Percentiles rank a stretch among this genome's conserved stretches.
Conservation (phyloP, 2,113 vertebrate genomes). For the Cyrtonyx montezumae region DNA sequence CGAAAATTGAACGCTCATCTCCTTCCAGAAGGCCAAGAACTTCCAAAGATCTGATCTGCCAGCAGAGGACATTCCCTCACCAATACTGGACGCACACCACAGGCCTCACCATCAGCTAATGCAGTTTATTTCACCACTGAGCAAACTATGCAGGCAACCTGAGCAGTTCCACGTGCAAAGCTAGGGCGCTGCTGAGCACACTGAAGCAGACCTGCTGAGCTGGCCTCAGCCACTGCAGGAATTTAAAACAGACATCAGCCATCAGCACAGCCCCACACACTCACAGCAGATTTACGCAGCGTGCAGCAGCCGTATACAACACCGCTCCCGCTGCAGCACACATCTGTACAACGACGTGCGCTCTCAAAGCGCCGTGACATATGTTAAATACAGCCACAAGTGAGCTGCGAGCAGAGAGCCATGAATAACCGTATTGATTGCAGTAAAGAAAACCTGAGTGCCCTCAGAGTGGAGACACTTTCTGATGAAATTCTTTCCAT, state of each 20-base stretch:
- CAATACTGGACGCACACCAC: rapidly evolving
- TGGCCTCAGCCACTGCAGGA: background rate
- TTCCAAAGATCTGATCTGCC: background rate
- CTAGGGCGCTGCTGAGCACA: background rate
- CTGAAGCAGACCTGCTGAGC: background rate
- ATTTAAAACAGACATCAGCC: background rate
- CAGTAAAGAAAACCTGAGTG: slow-evolving; percentile 15
- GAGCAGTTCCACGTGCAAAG: slow-evolving; percentile 6
- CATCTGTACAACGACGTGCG: background rate
- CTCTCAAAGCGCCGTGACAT: background rate
- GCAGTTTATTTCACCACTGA: background rate
- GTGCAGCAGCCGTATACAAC: background rate
- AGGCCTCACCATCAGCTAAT: background rate
- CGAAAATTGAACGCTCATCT: background rate
- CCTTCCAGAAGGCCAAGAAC: background rate
- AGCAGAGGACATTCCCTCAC: background rate
- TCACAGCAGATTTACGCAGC: background rate
- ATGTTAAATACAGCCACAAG: slow-evolving; percentile 23
- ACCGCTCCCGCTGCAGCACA: background rate
- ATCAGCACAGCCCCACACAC: background rate
- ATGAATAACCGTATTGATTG: slow-evolving; percentile 50
- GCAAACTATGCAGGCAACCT: background rate
- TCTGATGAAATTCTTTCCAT: slow-evolving; percentile 14
- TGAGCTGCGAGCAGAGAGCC: slow-evolving; percentile 16
- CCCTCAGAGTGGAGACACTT: background rate